phyloP scores from a whole-genome alignment of 2,113 vertebrate genomes.

The Manacus vitellinus region DNA sequence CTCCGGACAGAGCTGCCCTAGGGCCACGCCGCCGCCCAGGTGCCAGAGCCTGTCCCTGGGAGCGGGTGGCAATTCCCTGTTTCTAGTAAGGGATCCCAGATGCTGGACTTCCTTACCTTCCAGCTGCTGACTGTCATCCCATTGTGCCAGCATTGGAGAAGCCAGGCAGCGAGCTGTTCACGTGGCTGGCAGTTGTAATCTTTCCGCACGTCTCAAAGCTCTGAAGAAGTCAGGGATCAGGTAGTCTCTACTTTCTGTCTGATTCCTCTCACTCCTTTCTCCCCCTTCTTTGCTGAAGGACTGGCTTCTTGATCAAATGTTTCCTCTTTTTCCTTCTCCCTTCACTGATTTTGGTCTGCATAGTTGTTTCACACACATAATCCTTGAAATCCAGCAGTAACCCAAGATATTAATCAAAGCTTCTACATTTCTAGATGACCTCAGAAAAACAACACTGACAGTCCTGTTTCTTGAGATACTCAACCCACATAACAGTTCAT shows the following conservation, averaged over 20 bases:
- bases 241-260: background rate
- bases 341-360: background rate
- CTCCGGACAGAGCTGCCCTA: background rate
- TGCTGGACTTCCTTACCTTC: background rate
- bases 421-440: background rate
- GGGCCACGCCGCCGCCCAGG: fast-evolving
- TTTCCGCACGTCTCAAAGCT: background rate
- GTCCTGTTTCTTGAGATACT: background rate
- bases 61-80: background rate
- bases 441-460: background rate
- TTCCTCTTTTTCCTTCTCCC: background rate
- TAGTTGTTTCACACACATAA: background rate
- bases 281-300: background rate
- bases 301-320: background rate
- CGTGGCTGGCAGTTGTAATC: background rate
- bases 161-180: background rate
- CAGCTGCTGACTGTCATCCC: background rate
- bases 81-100: background rate
- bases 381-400: background rate
- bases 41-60: background rate
- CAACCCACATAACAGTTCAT: background rate
- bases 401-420: background rate
- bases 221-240: background rate
- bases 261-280: background rate
- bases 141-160: no score